Conservation (phyloP, 2,888 invertebrate species). For the Patella ulyssiponensis region DNA sequence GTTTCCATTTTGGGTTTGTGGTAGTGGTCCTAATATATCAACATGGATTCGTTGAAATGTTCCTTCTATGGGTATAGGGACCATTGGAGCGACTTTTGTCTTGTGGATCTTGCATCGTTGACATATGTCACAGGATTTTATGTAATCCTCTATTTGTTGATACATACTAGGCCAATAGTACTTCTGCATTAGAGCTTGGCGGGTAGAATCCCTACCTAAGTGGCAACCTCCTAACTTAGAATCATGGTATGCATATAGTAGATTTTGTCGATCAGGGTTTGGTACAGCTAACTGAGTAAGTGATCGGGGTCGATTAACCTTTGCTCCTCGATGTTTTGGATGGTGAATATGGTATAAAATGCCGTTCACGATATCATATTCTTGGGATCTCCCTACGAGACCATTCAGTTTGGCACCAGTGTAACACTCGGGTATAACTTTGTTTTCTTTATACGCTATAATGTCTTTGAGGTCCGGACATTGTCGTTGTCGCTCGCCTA, state of each 20-base stretch:
- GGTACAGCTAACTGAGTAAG: background rate
- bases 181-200: conserved; percentile 14
- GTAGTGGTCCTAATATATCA: conserved; percentile 39
- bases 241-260: background rate
- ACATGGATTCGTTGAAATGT: conserved; percentile 34
- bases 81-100: conserved; percentile 26
- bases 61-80: conserved; percentile 30
- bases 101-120: conserved; percentile 14
- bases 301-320: background rate
- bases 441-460: too few species aligned
- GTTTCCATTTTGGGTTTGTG: conserved; percentile 14
- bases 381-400: background rate
- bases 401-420: background rate
- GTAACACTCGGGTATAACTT: background rate
- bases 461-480: too few species aligned
- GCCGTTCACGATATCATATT: background rate
- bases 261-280: background rate
- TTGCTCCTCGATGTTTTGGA: background rate
- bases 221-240: conserved; percentile 5
- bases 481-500: too few species aligned
- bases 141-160: conserved; percentile 17
- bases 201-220: conserved; percentile 15
- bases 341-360: background rate
- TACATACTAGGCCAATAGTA: conserved; percentile 26
- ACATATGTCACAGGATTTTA: conserved; percentile 17